Conservation (phyloP, 2,113 vertebrate species). For the Halichoerus grypus region DNA sequence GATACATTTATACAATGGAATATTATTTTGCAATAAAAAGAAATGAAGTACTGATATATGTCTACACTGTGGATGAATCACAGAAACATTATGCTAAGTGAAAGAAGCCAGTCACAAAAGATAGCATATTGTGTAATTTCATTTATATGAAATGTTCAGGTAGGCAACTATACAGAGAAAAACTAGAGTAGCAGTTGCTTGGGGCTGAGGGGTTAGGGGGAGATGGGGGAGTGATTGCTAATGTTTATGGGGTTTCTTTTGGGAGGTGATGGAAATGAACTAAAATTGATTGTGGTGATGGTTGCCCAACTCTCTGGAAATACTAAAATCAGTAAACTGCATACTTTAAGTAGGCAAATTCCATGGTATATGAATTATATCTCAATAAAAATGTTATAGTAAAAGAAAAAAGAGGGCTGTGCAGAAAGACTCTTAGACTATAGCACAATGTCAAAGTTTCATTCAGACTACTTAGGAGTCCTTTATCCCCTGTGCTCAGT, state of each 20-base stretch:
- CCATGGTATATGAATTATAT: neutral
- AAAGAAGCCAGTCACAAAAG: neutral
- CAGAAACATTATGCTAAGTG: neutral
- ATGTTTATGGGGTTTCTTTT: neutral
- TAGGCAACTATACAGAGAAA: neutral
- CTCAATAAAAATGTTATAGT: neutral
- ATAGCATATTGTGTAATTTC: neutral
- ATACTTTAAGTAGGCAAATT: neutral
- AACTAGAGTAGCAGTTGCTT: neutral
- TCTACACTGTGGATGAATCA: neutral
- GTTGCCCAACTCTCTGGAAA: neutral
- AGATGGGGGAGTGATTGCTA: neutral
- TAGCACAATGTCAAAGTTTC: neutral
- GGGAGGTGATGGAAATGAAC: neutral
- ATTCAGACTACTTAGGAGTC: neutral
- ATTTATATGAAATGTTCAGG: neutral
- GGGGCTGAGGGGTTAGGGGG: neutral
- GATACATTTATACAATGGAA: neutral
- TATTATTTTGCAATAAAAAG: neutral
- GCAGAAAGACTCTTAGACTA: neutral
- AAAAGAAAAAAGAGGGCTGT: neutral
- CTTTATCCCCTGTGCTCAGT: neutral
- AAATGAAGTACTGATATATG: neutral
- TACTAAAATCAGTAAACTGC: neutral
- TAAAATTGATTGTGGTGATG: neutral